Base-by-base conservation (phyloP, 2,797 vertebrate genomes). In the Lophotriccus pileatus region DNA sequence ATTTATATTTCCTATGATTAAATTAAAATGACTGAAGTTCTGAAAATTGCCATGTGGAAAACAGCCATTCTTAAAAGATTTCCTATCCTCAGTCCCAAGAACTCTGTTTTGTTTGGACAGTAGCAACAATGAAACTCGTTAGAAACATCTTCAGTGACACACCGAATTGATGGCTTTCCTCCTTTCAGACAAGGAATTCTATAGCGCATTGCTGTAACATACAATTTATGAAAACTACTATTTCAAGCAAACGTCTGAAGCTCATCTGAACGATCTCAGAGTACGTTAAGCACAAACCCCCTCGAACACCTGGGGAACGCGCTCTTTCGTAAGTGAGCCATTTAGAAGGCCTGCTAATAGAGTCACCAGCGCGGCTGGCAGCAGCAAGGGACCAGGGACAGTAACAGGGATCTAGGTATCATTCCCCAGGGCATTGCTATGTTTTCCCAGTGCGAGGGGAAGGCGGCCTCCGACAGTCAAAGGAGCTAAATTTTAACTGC, bases 301-400 rank as follows among this genome's bases (percentile, higher is more conserved):
- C n/a, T 2, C 0, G 7, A n/a, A 16, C 7, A 17, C 21, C 6
- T 2, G 2, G 36, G 2, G 3, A 39, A 8, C 0, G 14, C 67
- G 2, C 56, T 63, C 43, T 28, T 32, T 10, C 1, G 36, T 69
- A 25, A 53, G 32, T 0, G 18, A 86, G 73, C 60, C 69, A 7
- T 10, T 5, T 3, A 2, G 8, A 6, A 8, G 81, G 87, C 91
- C 78, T 69, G 53, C 75, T 36, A 10, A 62, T 0, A n/a, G 36
- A 28, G 77, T 68, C 2, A 13, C 32, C 4, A 23, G 58, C 25
- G 81, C 69, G 3, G 39, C 68, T 21, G 83, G 47, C 75, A 63
- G 76, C 59, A 20, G 1, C 1, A 3, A 25, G 66, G 66, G 47
- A 52, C 69, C 0, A 2, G 73, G 7, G 25, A 28, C 84, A 47